Base-by-base conservation (phyloP, 2,113 vertebrate species). In the Cercopithecus mona region DNA sequence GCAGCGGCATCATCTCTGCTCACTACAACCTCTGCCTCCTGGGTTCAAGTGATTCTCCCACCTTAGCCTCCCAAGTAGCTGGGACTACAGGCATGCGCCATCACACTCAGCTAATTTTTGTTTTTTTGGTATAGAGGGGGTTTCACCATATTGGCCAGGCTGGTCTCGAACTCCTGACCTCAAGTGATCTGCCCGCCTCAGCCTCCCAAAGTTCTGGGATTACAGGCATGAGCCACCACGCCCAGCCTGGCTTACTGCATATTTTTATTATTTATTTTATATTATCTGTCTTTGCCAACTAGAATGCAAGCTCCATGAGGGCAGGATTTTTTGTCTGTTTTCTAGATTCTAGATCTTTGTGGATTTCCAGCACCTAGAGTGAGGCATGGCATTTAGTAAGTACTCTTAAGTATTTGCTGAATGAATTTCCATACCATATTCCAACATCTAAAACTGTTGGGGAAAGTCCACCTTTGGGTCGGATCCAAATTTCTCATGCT, bases 361-460 rank as follows among this genome's bases (percentile, higher is more conserved):
- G 45, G 50, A 57, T 92, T 92, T 48, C 89, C 59, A 93, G 66
- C 11, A 70, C 68, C 45, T 86, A 68, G 35, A 88, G 76, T 76
- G 83, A 95, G 43, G 43, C 25, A 76, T 30, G 45, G 35, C 13
- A 83, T 73, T 79, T 61, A 43, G 13, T 14, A 68, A 14, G 40
- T 72, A 90, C 25, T 85, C 76, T 70, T n/a, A 80, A 83, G 23
- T 90, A 55, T 88, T 27, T 80, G 27, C 66, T 88, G 32, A 68
- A 43, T 45, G 27, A 79, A 43, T 81, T 83, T 95, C 73, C 0
- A 16, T 85, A 80, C 14, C 48, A 59, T 88, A 75, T 64, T 93
- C 50, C 43, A 96, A 80, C 27, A 91, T 43, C 90, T 96, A 93
- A 92, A 96, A 89, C 48, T 80, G 68, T 27, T 78, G 17, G 73